phyloP scores from a whole-genome alignment of 2,888 invertebrate genomes.

The Troides helena region DNA sequence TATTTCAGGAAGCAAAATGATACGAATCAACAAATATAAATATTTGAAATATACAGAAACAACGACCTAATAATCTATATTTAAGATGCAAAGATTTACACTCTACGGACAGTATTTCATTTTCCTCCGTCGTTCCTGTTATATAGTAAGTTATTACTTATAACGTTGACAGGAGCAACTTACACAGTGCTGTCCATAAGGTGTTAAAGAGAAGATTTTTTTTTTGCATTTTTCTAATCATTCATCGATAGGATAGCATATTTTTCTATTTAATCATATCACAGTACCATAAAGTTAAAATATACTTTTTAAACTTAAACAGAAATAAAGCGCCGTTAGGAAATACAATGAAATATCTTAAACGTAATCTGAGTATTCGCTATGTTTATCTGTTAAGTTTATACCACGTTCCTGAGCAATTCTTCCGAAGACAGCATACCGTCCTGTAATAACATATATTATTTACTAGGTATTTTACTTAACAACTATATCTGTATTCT shows the following conservation, averaged over 20 bases:
- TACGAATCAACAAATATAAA: constrained; percentile 2
- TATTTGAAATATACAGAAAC: constrained; percentile 31
- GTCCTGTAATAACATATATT: constrained; percentile 66
- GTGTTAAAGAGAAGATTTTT: constrained; percentile 19
- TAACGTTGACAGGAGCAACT: constrained; percentile 43
- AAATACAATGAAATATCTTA: constrained; percentile 47
- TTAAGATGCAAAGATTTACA: constrained; percentile 46
- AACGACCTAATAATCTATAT: constrained; percentile 43
- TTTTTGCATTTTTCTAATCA: constrained; percentile 30
- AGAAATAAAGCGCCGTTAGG: constrained; percentile 43
- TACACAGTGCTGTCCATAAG: constrained; percentile 1
- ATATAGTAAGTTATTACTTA: constrained; percentile 58
- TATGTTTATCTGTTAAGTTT: constrained; percentile 41
- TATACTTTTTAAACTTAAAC: constrained; percentile 37
- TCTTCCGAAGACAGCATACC: constrained; percentile 79
- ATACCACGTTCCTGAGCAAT: constrained; percentile 72
- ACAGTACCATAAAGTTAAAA: constrained; percentile 66
- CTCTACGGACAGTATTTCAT: constrained; percentile 56
- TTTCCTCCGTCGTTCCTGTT: constrained; percentile 45
- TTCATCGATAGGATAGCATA: constrained; percentile 32
- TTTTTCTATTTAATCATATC: constrained; percentile 58
- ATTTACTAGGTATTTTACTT: neutral
- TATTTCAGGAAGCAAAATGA: constrained; percentile 3
- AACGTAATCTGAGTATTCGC: constrained; percentile 40
- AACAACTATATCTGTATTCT: neutral